Evolutionary conservation across 2,113 vertebrate genomes (phyloP), one percentile per base, ranked within the genome.

Genomic region (Hemibagrus wyckioides): DNA sequence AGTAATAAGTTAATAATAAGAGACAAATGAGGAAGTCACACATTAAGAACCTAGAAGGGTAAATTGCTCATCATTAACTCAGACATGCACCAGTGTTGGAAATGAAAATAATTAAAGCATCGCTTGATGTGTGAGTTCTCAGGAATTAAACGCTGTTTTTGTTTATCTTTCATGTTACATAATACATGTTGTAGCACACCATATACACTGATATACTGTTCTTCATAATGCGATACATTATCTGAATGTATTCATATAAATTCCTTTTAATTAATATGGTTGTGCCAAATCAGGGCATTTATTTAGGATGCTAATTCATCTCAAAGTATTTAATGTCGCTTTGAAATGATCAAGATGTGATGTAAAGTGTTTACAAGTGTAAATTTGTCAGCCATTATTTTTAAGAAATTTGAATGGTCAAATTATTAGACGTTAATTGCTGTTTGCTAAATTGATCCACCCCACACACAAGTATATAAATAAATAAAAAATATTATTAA

Each of bases 31-130:
- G n/a, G 52, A 79, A 79, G 48, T 77, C 75, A 52, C 44, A 50
- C 44, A 50, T 77, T 50, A 77, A 33, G 44, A 77, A 30, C 28
- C n/a, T 48, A 44, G 41, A 75, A 48, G n/a, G 28, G 15, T 28
- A 79, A 52, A 52, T 79, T 79, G 75, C 48, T 30, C 48, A 52
- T 52, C 48, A 79, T 79, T 76, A 76, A 76, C 75, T 79, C 48
- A 79, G 48, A 50, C 44, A 79, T 52, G n/a, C 48, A 52, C 48
- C 48, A 79, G 48, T 77, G 75, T 77, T 77, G 50, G 13, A 77
- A 79, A 52, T 52, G 48, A 52, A 79, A 19, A 7, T 79, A 79
- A 79, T 79, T 79, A 79, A 79, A 52, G 7, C 75, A 19, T 79
- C 52, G 15, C 48, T 33, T 14, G 48, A 52, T 79, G 4, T 79